Conservation (phyloP, 2,113 vertebrate genomes). For the Gadus macrocephalus region DNA sequence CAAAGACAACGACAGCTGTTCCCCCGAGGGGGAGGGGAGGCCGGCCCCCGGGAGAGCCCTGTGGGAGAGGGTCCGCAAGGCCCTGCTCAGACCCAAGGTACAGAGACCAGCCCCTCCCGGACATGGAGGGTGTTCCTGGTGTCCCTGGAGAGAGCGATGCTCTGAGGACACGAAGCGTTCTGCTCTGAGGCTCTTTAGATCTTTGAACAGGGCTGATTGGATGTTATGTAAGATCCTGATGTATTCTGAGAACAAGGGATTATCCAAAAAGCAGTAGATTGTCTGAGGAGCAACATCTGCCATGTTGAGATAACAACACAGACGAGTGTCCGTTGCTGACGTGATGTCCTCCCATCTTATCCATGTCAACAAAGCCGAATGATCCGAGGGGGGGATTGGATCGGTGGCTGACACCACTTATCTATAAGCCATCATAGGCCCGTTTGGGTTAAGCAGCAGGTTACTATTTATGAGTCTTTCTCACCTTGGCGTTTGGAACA, state of each 20-base stretch:
- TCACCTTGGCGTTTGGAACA: too few relatives aligned
- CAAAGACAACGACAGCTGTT: constrained; percentile 4
- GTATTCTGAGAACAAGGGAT: constrained; percentile 38
- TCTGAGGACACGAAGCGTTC: too few relatives aligned
- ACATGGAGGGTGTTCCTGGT: background rate
- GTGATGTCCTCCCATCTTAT: constrained; percentile 32
- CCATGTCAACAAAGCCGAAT: constrained; percentile 18
- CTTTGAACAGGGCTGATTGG: background rate
- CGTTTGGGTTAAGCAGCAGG: background rate
- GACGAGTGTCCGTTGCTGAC: too few relatives aligned
- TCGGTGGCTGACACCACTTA: constrained; percentile 17
- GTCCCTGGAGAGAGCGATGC: too few relatives aligned
- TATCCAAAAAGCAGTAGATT: constrained; percentile 36
- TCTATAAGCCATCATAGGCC: constrained; percentile 15
- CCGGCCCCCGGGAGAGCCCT: constrained; percentile 42
- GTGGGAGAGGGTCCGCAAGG: constrained; percentile 64
- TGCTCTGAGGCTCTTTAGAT: too few relatives aligned
- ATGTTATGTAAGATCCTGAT: constrained; percentile 26
- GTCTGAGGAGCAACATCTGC: constrained; percentile 29
- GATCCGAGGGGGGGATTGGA: constrained; percentile 43
- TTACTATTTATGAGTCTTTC: background rate
- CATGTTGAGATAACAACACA: constrained; percentile 4
- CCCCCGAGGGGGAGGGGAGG: constrained; percentile 46
- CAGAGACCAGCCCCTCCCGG: background rate
- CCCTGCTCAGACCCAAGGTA: constrained; percentile 69